Conservation (phyloP, 2,113 vertebrate species). For the Pseudopodoces humilis region DNA sequence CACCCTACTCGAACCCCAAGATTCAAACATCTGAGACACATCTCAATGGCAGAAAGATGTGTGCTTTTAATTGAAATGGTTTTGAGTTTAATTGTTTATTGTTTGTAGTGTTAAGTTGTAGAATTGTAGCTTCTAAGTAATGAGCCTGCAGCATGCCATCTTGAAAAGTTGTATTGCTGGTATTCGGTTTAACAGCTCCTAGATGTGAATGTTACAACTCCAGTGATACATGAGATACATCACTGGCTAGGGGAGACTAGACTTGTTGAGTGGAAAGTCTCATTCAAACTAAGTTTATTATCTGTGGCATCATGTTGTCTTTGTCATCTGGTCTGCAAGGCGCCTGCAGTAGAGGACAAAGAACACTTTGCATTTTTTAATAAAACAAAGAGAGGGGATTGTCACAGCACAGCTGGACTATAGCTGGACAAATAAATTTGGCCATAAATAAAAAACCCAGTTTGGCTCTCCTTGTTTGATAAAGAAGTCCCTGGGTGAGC, state of each 20-base stretch:
- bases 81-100: neutral
- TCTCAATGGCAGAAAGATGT: neutral
- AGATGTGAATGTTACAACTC: neutral
- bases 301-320: neutral
- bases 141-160: neutral
- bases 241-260: neutral
- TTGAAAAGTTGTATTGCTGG: neutral
- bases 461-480: neutral
- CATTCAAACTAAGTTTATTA: neutral
- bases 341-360: neutral
- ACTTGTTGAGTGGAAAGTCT: neutral
- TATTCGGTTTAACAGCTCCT: neutral
- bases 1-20: neutral
- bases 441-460: neutral
- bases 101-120: neutral
- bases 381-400: neutral
- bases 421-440: neutral
- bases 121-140: neutral
- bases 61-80: neutral
- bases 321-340: neutral
- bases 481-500: neutral
- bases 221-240: neutral
- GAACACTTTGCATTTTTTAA: neutral
- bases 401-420: neutral
- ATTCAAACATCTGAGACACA: neutral